phyloP scores from a whole-genome alignment of 1,140 invertebrate species.

The Euwallacea fornicatus region DNA sequence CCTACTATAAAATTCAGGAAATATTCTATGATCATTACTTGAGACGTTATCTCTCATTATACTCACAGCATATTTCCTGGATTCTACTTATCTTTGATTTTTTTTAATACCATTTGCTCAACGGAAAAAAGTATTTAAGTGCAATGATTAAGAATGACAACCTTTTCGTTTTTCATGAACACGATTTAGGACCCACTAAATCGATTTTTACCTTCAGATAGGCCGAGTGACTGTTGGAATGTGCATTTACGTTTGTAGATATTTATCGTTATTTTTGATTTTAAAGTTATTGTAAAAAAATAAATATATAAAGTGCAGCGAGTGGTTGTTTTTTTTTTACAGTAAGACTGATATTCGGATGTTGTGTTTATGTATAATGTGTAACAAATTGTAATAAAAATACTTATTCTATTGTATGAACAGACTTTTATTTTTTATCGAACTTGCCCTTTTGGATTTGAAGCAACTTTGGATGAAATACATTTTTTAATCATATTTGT shows the following conservation, averaged over 20 bases:
- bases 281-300: slow-evolving; percentile 23
- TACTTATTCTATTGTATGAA: slow-evolving; percentile 4
- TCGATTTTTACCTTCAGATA: slow-evolving; percentile 30
- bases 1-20: not conserved
- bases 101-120: too few relatives aligned
- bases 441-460: too few relatives aligned
- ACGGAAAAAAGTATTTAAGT: too few relatives aligned
- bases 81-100: too few relatives aligned
- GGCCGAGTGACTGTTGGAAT: slow-evolving; percentile 50
- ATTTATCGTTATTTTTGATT: slow-evolving; percentile 34
- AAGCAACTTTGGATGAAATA: too few relatives aligned
- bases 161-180: too few relatives aligned
- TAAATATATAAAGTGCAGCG: slow-evolving; percentile 36
- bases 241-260: slow-evolving; percentile 50
- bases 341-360: slow-evolving; percentile 51
- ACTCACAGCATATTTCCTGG: too few relatives aligned
- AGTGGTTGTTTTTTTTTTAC: slow-evolving; percentile 38
- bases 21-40: not conserved
- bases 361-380: slow-evolving; percentile 45
- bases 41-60: not conserved
- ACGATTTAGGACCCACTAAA: too few relatives aligned
- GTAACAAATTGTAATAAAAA: slow-evolving; percentile 38
- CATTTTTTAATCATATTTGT: too few relatives aligned
- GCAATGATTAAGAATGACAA: too few relatives aligned
- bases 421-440: too few relatives aligned